A percentile compares a stretch with the other conserved stretches of the same genome.
These are phyloP conservation scores for Frieseomelitta varia DNA, from an alignment of 1,140 invertebrate species.

Conservation along the genomic window DNA sequence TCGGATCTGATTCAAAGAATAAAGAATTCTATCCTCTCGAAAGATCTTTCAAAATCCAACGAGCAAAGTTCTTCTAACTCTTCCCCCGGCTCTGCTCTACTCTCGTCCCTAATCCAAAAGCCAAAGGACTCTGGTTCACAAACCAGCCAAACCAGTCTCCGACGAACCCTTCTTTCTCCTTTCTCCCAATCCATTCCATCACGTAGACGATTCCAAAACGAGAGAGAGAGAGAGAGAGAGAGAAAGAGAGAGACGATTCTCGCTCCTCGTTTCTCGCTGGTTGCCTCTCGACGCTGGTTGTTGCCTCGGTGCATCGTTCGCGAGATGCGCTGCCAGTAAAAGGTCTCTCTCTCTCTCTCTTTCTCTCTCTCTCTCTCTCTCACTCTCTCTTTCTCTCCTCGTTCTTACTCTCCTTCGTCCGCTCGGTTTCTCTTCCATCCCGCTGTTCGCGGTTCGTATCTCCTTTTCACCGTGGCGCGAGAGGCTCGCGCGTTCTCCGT, in stretches of 20 bases:
- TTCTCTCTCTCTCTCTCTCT: neutral
- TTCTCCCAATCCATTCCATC: constrained; percentile 41
- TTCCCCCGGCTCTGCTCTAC: too few species aligned
- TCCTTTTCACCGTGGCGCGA: neutral
- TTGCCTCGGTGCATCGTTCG: constrained; percentile 10
- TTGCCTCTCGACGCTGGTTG: neutral
- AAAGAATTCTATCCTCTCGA: too few species aligned
- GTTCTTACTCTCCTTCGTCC: neutral
- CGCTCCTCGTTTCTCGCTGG: too few species aligned
- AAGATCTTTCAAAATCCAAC: too few species aligned
- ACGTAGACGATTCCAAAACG: neutral
- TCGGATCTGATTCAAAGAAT: too few species aligned
- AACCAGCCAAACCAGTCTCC: neutral
- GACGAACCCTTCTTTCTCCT: neutral
- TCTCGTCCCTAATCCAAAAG: neutral
- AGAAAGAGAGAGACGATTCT: neutral
- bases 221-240: neutral
- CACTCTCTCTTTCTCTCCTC: neutral
- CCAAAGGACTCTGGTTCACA: too few species aligned
- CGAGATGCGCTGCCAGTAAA: constrained; percentile 19
- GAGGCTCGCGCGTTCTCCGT: constrained; percentile 4
- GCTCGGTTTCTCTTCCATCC: neutral
- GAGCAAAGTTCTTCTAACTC: too few species aligned
- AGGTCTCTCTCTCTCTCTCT: neutral
- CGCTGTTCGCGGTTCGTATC: neutral